These are phyloP conservation scores for Pristis pectinata DNA, from an alignment of 2,797 vertebrate species.

Conservation along the genomic window DNA sequence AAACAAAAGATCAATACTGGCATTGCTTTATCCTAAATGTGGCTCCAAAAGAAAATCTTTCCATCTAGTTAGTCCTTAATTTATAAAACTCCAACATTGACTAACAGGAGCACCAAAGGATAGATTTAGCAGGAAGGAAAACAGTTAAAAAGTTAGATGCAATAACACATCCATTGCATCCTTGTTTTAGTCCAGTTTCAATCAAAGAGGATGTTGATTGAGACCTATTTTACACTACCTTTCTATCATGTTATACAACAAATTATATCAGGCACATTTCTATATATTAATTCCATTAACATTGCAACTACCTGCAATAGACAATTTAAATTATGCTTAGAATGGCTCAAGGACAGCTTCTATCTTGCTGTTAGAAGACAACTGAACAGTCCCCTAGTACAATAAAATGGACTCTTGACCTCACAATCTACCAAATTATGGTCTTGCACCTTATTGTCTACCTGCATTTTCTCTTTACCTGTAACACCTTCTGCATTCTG, in stretches of 20 bases:
- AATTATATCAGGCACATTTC: background rate
- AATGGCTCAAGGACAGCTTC: background rate
- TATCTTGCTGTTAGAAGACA: too few species aligned
- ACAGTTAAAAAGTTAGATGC: background rate
- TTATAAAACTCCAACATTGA: background rate
- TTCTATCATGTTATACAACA: background rate
- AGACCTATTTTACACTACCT: background rate
- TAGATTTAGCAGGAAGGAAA: background rate
- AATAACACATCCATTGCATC: too few species aligned
- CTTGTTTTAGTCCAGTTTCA: background rate
- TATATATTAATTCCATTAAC: background rate
- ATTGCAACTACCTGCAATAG: background rate
- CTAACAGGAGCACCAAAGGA: background rate
- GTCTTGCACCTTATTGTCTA: too few species aligned
- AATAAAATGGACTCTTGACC: too few species aligned
- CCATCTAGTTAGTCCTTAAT: background rate
- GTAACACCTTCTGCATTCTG: too few species aligned
- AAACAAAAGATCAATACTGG: background rate
- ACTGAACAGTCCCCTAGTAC: too few species aligned
- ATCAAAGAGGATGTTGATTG: background rate
- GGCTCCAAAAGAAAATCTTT: background rate
- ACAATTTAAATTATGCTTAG: background rate
- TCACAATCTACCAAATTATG: too few species aligned
- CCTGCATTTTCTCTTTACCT: too few species aligned
- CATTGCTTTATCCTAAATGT: background rate